Percentiles rank a stretch among this genome's conserved stretches.
phyloP scores from a whole-genome alignment of 2,888 invertebrate genomes.

The Lasioglossum villosulum region DNA sequence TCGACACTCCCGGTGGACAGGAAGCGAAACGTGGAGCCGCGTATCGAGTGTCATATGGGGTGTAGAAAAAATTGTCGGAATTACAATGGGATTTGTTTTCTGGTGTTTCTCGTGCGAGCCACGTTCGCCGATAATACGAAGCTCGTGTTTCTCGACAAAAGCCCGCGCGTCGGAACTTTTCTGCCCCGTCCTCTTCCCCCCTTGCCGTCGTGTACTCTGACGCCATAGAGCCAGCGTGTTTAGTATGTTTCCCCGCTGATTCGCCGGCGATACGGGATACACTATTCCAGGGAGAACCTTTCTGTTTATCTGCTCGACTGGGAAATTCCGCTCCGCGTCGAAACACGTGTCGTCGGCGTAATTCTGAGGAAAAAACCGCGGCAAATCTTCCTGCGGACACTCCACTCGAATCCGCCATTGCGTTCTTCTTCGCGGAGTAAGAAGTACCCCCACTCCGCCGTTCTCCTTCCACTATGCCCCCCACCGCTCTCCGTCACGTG shows the following conservation, averaged over 20 bases:
- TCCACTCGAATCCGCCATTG: too few species aligned
- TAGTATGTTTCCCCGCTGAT: background rate
- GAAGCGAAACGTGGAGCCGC: background rate
- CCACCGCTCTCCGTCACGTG: too few species aligned
- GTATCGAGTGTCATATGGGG: slow-evolving; percentile 57
- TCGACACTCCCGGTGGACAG: slow-evolving; percentile 50
- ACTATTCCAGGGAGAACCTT: background rate
- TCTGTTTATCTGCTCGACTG: background rate
- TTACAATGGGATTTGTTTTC: slow-evolving; percentile 63
- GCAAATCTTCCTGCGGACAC: too few species aligned
- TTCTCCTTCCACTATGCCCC: too few species aligned
- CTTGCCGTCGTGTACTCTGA: background rate
- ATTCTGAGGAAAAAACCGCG: too few species aligned
- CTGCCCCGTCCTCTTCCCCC: slow-evolving; percentile 15
- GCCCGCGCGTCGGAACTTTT: slow-evolving; percentile 50
- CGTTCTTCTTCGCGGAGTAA: too few species aligned
- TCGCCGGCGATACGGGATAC: background rate
- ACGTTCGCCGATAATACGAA: slow-evolving; percentile 45
- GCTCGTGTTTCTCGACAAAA: slow-evolving; percentile 43
- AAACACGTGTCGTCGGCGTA: too few species aligned
- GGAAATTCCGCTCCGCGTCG: too few species aligned
- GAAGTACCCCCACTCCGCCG: too few species aligned
- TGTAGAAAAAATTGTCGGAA: slow-evolving; percentile 47
- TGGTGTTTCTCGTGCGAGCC: slow-evolving; percentile 36
- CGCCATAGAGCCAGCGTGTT: background rate